Conservation (phyloP, 1,140 invertebrate genomes). For the Babylonia areolata region DNA sequence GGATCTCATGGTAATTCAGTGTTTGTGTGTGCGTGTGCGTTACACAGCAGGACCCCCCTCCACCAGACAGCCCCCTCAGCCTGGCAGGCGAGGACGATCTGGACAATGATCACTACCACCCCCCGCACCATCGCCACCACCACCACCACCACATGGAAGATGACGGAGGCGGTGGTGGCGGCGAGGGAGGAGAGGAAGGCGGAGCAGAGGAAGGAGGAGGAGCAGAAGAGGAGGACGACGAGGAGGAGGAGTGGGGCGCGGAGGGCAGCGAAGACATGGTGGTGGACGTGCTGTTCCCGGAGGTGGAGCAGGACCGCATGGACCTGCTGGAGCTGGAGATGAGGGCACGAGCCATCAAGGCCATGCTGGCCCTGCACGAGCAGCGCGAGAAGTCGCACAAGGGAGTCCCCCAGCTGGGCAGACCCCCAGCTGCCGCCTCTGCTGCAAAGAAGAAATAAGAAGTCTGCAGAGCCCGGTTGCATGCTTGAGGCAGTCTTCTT, state of each 20-base stretch:
- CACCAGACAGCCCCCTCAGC: constrained; percentile 12
- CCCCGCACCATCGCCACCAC: neutral
- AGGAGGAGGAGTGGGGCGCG: constrained; percentile 30
- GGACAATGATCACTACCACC: constrained; percentile 22
- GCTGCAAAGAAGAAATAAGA: neutral
- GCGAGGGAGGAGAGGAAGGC: constrained; percentile 32
- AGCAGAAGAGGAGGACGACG: constrained; percentile 37
- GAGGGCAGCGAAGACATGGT: constrained; percentile 26
- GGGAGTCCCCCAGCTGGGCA: neutral
- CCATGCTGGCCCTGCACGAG: constrained; percentile 71
- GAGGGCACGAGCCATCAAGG: constrained; percentile 77
- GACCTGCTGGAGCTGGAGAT: constrained; percentile 78
- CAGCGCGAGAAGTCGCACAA: constrained; percentile 12
- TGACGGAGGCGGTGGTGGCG: constrained; percentile 6
- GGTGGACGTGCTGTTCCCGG: constrained; percentile 46
- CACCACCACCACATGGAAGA: neutral
- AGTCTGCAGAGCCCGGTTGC: too few relatives aligned
- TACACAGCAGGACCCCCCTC: too few relatives aligned
- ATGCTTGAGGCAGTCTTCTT: too few relatives aligned
- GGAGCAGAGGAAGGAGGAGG: constrained; percentile 19
- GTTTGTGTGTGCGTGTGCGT: too few relatives aligned
- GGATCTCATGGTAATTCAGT: too few relatives aligned
- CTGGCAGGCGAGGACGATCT: constrained; percentile 37
- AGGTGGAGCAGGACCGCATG: constrained; percentile 71
- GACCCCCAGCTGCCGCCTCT: neutral